Percentiles rank a stretch among this genome's conserved stretches.
phyloP scores from a whole-genome alignment of 2,797 vertebrate genomes.

The Apogon hyalosoma region DNA sequence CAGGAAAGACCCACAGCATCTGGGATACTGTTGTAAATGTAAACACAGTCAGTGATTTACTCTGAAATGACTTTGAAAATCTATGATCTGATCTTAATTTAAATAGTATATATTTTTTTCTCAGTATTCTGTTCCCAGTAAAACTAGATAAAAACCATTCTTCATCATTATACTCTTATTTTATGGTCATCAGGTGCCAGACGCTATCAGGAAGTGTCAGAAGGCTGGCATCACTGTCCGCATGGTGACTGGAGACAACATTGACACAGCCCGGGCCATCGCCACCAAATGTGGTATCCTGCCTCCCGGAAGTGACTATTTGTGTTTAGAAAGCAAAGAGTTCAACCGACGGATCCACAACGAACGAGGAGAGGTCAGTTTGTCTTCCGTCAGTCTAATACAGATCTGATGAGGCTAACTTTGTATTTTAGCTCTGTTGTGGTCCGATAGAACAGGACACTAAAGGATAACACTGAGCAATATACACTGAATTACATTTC shows the following conservation, averaged over 20 bases:
- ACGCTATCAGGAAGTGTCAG: conserved; percentile 92
- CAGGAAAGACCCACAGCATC: too few relatives aligned
- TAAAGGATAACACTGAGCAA: too few relatives aligned
- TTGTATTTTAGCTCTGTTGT: background rate
- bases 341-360: conserved; percentile 94
- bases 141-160: too few relatives aligned
- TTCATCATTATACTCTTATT: too few relatives aligned
- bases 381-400: background rate
- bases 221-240: conserved; percentile 93
- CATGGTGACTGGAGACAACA: conserved; percentile 95
- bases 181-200: conserved; percentile 84
- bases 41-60: too few relatives aligned
- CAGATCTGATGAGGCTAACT: background rate
- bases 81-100: too few relatives aligned
- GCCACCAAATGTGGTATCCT: conserved; percentile 93
- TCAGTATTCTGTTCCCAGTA: too few relatives aligned
- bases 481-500: too few relatives aligned
- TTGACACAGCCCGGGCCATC: conserved; percentile 93
- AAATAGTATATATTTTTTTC: too few relatives aligned
- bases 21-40: too few relatives aligned
- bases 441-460: too few relatives aligned
- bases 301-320: conserved; percentile 91
- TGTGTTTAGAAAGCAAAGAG: conserved; percentile 93
- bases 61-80: too few relatives aligned
- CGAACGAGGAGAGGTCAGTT: conserved; percentile 91